Percentiles rank a stretch among this genome's conserved stretches.
These are phyloP conservation scores for Syngnathus floridae DNA, from an alignment of 2,113 vertebrate genomes.

Conservation along the genomic window DNA sequence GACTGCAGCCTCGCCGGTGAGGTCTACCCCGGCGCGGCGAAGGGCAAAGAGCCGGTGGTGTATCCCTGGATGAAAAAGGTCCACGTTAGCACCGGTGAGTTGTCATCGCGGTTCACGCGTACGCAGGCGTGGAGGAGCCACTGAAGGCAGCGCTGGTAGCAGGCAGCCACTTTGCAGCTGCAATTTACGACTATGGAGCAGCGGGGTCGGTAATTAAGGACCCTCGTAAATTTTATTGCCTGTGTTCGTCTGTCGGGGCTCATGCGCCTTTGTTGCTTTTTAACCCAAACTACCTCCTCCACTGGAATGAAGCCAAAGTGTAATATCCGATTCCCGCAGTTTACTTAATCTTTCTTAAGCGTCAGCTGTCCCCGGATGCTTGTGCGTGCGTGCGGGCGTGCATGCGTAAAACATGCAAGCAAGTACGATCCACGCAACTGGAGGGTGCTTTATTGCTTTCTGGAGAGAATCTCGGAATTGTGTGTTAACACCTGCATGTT, in stretches of 20 bases:
- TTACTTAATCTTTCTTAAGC: slow-evolving; percentile 79
- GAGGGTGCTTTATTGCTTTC: slow-evolving; percentile 12
- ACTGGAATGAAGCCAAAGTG: slow-evolving; percentile 77
- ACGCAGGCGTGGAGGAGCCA: slow-evolving; percentile 40
- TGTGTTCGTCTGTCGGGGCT: slow-evolving; percentile 82
- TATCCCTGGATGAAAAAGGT: slow-evolving; percentile 99
- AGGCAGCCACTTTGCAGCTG: slow-evolving; percentile 75
- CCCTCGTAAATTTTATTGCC: slow-evolving; percentile 97
- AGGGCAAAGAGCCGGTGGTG: slow-evolving; percentile 92
- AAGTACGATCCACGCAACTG: slow-evolving; percentile 20
- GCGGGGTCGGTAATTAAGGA: slow-evolving; percentile 96
- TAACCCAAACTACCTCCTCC: slow-evolving; percentile 73
- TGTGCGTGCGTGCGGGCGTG: slow-evolving; percentile 56
- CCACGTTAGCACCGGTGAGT: slow-evolving; percentile 92
- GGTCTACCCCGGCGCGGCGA: slow-evolving; percentile 77
- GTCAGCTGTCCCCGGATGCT: slow-evolving; percentile 58
- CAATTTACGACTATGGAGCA: slow-evolving; percentile 94
- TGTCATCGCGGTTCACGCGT: slow-evolving; percentile 52
- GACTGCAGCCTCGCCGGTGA: slow-evolving; percentile 80
- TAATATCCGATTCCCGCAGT: slow-evolving; percentile 69
- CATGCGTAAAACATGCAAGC: slow-evolving; percentile 32
- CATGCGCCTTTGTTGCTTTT: slow-evolving; percentile 87
- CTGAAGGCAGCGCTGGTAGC: slow-evolving; percentile 62
- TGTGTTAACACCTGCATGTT: slow-evolving; percentile 80
- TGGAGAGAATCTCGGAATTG: slow-evolving; percentile 22